Evolutionary conservation across 2,797 vertebrate genomes (phyloP).

Genomic region (Xerus rutilus): DNA sequence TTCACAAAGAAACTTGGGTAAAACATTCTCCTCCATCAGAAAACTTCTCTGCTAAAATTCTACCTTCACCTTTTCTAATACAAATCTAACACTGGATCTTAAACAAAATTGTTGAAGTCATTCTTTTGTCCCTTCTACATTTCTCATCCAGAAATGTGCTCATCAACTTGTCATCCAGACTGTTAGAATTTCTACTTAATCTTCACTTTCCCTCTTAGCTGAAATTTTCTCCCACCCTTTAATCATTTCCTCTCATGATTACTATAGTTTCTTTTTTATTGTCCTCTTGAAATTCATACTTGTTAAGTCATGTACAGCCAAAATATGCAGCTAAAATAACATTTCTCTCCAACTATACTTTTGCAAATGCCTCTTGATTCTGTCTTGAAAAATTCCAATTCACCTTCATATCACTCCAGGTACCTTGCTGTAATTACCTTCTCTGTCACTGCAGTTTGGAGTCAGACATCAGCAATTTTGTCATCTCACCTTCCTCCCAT

Average conservation of each 20-base stretch:
- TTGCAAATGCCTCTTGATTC: background rate
- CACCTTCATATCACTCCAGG: background rate
- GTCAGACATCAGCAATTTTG: background rate
- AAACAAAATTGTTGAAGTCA: background rate
- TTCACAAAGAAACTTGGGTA: constrained; percentile 25
- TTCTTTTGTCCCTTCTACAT: constrained; percentile 47
- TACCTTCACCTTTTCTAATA: background rate
- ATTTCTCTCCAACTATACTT: background rate
- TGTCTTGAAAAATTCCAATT: constrained; percentile 7
- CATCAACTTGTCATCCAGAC: constrained; percentile 42
- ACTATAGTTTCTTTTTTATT: constrained; percentile 60
- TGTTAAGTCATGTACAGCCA: background rate
- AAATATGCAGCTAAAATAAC: constrained; percentile 58
- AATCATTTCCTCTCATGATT: constrained; percentile 63
- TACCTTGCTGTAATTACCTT: background rate
- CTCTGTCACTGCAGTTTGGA: background rate
- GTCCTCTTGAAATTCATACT: constrained; percentile 74
- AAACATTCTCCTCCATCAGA: constrained; percentile 41
- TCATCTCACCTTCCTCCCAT: background rate
- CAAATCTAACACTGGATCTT: background rate
- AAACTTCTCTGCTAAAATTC: constrained; percentile 31
- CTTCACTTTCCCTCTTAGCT: constrained; percentile 30
- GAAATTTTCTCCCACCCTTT: constrained; percentile 55
- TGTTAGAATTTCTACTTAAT: constrained; percentile 62
- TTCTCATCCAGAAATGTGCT: constrained; percentile 44